Conservation (phyloP, 1,140 invertebrate genomes). For the Acromyrmex heyeri region DNA sequence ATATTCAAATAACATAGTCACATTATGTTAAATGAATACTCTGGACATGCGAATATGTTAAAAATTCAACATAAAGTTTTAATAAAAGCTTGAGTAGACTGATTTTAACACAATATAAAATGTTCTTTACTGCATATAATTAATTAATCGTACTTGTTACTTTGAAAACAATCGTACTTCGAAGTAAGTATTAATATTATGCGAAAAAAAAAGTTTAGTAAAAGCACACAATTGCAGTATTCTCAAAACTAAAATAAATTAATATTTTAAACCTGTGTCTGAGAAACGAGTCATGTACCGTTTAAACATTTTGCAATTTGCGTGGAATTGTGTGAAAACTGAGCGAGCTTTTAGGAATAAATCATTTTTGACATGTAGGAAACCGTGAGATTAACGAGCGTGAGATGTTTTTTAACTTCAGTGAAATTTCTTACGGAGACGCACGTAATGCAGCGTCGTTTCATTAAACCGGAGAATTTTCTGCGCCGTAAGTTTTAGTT, state of each 20-base stretch:
- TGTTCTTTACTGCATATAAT: neutral
- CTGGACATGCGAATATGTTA: no score
- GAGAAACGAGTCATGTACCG: neutral
- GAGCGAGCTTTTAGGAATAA: constrained; percentile 25
- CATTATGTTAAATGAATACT: no score
- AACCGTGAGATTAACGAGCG: constrained; percentile 54
- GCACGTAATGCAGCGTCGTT: constrained; percentile 23
- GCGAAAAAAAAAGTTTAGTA: neutral
- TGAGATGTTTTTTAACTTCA: constrained; percentile 48
- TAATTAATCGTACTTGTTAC: no score
- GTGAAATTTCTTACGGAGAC: constrained; percentile 49
- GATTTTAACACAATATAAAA: no score
- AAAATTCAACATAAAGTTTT: no score
- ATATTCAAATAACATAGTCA: no score
- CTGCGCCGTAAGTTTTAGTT: constrained; percentile 4
- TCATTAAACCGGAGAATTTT: constrained; percentile 44
- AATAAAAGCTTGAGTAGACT: no score
- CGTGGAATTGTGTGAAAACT: constrained; percentile 5
- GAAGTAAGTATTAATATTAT: neutral
- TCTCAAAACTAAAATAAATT: neutral
- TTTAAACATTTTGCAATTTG: constrained; percentile 20
- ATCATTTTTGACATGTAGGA: constrained; percentile 54
- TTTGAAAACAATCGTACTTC: neutral
- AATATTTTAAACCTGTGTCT: neutral
- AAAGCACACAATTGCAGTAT: neutral